Evolutionary conservation across 2,113 vertebrate species (phyloP).

Genomic region (Oncorhynchus keta): DNA sequence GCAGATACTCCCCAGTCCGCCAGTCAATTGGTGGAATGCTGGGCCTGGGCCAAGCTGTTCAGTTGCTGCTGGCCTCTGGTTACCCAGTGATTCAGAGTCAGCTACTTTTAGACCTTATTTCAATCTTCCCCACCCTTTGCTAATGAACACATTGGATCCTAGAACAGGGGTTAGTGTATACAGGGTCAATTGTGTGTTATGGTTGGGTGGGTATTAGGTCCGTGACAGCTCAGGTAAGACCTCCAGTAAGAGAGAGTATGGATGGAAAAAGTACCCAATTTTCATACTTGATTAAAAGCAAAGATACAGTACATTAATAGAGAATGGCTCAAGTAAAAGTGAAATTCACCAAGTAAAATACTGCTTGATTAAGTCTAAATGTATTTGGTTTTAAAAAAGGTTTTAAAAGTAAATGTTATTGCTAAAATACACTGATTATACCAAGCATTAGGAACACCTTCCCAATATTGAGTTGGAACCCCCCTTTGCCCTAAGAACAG

Average conservation of each 20-base stretch:
- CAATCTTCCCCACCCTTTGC: constrained; percentile 43
- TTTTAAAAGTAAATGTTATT: too few relatives aligned
- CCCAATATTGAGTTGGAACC: too few relatives aligned
- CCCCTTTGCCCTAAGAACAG: too few relatives aligned
- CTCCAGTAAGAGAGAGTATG: constrained; percentile 61
- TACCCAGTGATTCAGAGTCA: constrained; percentile 61
- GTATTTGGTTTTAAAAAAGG: too few relatives aligned
- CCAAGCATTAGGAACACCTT: too few relatives aligned
- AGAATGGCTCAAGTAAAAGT: too few relatives aligned
- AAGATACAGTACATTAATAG: too few relatives aligned
- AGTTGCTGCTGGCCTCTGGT: constrained; percentile 47
- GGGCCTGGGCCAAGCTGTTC: constrained; percentile 17
- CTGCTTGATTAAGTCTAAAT: too few relatives aligned
- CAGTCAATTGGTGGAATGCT: constrained; percentile 29
- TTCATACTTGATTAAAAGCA: too few relatives aligned
- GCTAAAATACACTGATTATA: too few relatives aligned
- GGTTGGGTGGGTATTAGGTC: constrained; percentile 52
- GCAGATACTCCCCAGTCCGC: constrained; percentile 60
- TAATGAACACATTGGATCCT: constrained; percentile 57
- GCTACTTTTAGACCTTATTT: constrained; percentile 45
- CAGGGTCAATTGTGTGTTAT: constrained; percentile 39
- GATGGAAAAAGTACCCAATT: too few relatives aligned
- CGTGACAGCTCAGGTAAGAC: constrained; percentile 59
- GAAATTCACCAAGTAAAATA: too few relatives aligned
- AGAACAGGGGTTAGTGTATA: constrained; percentile 44